phyloP scores from a whole-genome alignment of 2,797 vertebrate species.

The Parambassis ranga region DNA sequence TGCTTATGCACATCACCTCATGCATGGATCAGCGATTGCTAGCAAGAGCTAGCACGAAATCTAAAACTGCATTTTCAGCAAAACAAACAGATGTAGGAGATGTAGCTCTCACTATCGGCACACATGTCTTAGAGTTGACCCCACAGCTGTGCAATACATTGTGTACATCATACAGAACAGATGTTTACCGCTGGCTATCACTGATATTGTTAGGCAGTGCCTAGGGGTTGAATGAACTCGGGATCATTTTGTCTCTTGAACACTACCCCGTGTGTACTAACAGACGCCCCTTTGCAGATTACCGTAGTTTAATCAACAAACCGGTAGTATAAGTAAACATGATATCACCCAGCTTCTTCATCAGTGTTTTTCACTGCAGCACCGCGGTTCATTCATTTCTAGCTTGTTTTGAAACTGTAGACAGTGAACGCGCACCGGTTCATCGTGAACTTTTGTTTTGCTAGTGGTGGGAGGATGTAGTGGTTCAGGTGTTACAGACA shows the following conservation, averaged over 20 bases:
- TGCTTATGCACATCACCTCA: conserved; percentile 34
- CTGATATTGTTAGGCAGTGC: neutral
- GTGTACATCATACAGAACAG: rapidly evolving
- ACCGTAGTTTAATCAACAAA: neutral
- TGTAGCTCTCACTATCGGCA: neutral
- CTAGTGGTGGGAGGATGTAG: neutral
- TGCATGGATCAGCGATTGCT: conserved; percentile 44
- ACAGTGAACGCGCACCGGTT: neutral
- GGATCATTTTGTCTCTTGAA: conserved; percentile 55
- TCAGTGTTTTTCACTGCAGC: too few species aligned
- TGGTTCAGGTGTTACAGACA: too few species aligned
- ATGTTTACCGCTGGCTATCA: neutral
- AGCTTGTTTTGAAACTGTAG: neutral
- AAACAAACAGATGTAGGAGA: conserved; percentile 1
- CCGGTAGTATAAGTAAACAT: neutral
- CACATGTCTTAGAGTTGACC: neutral
- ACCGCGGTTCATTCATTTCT: neutral
- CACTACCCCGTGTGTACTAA: conserved; percentile 16
- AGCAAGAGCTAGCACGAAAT: conserved; percentile 27
- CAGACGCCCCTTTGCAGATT: neutral
- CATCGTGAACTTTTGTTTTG: neutral
- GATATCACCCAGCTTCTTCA: neutral
- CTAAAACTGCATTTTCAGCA: conserved; percentile 2
- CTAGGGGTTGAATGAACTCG: conserved; percentile 63
- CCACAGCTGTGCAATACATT: neutral